These are phyloP conservation scores for Pachycephus smyrnensis DNA, from an alignment of 2,888 invertebrate genomes.

Conservation along the genomic window DNA sequence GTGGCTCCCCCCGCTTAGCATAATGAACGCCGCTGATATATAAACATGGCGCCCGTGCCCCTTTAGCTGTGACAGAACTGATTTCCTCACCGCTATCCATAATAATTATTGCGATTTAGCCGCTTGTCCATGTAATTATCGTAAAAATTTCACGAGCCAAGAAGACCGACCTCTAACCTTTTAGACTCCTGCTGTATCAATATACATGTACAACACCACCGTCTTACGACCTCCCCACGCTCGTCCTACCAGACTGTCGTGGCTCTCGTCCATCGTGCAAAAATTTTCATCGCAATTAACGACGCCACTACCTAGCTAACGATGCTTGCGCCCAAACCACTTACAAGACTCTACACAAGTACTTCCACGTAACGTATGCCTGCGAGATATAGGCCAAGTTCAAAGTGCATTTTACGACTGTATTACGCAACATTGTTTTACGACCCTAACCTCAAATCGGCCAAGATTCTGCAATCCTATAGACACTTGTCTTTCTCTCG, in stretches of 20 bases:
- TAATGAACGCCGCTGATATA: conserved; percentile 39
- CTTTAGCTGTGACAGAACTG: conserved; percentile 12
- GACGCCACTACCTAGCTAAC: neutral
- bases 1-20: conserved; percentile 32
- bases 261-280: no score
- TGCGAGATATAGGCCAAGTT: neutral
- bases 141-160: neutral
- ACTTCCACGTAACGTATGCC: neutral
- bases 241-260: no score
- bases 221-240: neutral
- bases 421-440: neutral
- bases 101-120: neutral
- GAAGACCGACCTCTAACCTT: neutral
- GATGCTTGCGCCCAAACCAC: neutral
- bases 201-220: neutral
- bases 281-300: neutral
- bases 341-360: neutral
- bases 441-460: neutral
- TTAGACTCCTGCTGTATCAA: neutral
- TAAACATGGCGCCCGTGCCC: conserved; percentile 34
- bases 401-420: neutral
- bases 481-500: neutral
- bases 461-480: neutral
- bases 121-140: neutral
- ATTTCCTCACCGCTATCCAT: neutral